Conservation (phyloP, 2,888 invertebrate species). For the Lepidochrysops patricia region DNA sequence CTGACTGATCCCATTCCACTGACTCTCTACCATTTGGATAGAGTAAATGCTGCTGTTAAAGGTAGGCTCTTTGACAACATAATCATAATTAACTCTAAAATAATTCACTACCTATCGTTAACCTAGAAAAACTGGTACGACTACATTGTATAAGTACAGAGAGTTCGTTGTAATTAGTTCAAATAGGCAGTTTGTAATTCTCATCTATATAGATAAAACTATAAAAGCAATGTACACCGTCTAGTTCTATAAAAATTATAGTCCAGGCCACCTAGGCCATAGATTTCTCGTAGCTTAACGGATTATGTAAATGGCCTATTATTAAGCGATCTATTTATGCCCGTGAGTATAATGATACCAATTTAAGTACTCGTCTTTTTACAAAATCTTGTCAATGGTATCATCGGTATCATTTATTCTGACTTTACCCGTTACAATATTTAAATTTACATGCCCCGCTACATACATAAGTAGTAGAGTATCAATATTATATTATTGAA, state of each 20-base stretch:
- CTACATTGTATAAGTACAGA: background rate
- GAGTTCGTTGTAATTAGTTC: no score
- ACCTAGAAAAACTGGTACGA: no score
- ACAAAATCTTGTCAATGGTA: constrained; percentile 1
- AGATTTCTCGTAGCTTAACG: background rate
- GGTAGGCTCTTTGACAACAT: constrained; percentile 48
- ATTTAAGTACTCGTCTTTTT: constrained; percentile 3
- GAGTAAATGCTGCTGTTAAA: constrained; percentile 71
- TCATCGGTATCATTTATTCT: background rate
- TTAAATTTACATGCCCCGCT: no score
- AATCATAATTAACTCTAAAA: no score
- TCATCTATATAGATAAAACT: background rate
- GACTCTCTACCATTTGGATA: constrained; percentile 68
- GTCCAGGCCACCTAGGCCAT: background rate
- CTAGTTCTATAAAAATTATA: background rate
- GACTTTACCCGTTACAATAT: background rate
- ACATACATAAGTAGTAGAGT: background rate
- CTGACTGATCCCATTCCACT: constrained; percentile 69
- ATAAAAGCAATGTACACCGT: background rate
- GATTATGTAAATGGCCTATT: constrained; percentile 9
- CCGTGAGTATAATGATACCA: background rate
- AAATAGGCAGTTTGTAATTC: no score
- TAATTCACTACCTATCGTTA: no score
- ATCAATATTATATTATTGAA: no score
- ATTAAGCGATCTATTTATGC: constrained; percentile 6